Percentiles rank a stretch among this genome's conserved stretches.
Evolutionary conservation across 2,888 invertebrate genomes (phyloP).

Genomic region (Apamea monoglypha): DNA sequence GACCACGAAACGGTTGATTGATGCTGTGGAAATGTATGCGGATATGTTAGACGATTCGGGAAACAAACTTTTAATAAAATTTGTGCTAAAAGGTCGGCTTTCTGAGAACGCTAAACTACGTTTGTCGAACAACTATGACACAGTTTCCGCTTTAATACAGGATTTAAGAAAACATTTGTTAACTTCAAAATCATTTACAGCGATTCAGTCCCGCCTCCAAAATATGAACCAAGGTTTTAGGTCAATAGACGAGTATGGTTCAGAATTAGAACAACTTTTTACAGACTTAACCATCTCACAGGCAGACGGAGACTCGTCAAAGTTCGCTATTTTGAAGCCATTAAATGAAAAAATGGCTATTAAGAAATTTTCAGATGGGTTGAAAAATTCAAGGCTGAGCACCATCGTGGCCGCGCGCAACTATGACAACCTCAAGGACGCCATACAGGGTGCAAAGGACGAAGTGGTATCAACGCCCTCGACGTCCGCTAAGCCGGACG

Average conservation of each 20-base stretch:
- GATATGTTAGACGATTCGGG: neutral
- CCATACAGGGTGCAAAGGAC: constrained; percentile 8
- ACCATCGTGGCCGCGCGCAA: constrained; percentile 1
- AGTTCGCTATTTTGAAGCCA: constrained; percentile 1
- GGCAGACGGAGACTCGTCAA: neutral
- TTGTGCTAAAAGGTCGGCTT: neutral
- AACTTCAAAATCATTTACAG: neutral
- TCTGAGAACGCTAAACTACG: neutral
- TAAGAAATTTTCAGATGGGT: neutral
- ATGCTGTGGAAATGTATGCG: constrained; percentile 4
- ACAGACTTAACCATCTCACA: constrained; percentile 5
- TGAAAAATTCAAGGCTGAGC: neutral
- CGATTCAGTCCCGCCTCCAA: constrained; percentile 12
- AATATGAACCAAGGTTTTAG: neutral
- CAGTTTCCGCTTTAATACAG: no score
- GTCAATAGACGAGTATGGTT: neutral
- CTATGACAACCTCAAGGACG: neutral
- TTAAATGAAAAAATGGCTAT: neutral
- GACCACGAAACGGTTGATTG: constrained; percentile 8
- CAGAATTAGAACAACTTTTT: constrained; percentile 4
- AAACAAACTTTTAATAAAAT: neutral
- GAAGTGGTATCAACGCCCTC: neutral
- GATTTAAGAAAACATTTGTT: constrained; percentile 3
- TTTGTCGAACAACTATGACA: neutral
- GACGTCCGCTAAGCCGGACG: neutral